These are phyloP conservation scores for Idaea biselata DNA, from an alignment of 2,888 invertebrate species.

Conservation along the genomic window DNA sequence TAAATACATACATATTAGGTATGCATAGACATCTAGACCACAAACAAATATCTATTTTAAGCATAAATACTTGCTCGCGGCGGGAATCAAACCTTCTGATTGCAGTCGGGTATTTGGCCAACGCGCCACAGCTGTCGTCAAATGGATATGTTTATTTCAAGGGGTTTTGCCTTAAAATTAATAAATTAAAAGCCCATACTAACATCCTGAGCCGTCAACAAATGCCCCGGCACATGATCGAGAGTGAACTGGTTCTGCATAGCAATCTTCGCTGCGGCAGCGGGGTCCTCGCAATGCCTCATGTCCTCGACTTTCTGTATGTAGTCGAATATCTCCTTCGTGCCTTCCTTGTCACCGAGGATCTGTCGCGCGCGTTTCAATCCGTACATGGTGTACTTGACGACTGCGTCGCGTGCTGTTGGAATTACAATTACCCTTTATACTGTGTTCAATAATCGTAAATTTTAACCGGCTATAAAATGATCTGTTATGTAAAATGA, in stretches of 20 bases:
- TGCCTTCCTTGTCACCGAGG: conserved; percentile 57
- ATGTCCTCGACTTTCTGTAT: conserved; percentile 74
- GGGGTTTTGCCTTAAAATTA: too few species aligned
- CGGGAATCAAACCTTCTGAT: too few species aligned
- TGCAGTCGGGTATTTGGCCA: too few species aligned
- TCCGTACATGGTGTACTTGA: conserved; percentile 79
- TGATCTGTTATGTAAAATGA: too few species aligned
- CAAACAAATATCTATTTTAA: too few species aligned
- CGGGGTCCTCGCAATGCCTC: conserved; percentile 74
- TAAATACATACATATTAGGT: too few species aligned
- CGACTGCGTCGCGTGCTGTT: conserved; percentile 61
- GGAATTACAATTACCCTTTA: conserved; percentile 9
- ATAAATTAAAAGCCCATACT: conserved; percentile 29
- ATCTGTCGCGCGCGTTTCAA: conserved; percentile 70
- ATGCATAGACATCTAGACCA: too few species aligned
- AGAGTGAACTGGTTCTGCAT: conserved; percentile 78
- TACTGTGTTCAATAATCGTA: too few species aligned
- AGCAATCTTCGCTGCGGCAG: conserved; percentile 72
- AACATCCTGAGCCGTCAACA: conserved; percentile 83
- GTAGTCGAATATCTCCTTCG: conserved; percentile 63
- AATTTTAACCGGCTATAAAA: too few species aligned
- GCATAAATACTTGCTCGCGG: too few species aligned
- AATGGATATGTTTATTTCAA: too few species aligned
- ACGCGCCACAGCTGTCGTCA: too few species aligned
- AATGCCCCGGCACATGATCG: conserved; percentile 85